Evolutionary conservation across 2,797 vertebrate genomes (phyloP), one percentile per base, ranked within the genome.

Genomic region (Lepilemur ruficaudatus): DNA sequence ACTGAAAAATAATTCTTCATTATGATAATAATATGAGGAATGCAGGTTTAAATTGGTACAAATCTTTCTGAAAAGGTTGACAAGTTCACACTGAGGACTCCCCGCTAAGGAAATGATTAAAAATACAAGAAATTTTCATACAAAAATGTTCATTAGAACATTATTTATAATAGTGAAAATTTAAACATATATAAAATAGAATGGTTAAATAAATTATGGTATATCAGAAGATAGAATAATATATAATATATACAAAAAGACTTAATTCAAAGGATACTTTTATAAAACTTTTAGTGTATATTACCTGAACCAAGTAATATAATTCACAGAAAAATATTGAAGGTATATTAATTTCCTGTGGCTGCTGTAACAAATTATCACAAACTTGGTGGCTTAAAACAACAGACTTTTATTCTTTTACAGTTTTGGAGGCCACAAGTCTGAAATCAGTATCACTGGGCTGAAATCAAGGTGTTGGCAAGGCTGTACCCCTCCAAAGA

Each of bases 91-190:
- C 32, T 8, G 75, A 50, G 46, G 5, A 73, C 30, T 30, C 11
- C 81, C 22, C 28, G 11, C 15, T 67, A 91, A 93, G 83, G 32
- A 61, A 89, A 67, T 85, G 28, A 72, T 32, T 43, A 79, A 86
- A 89, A 94, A 59, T 78, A 57, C 0, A 57, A 63, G 59, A 72
- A 59, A 63, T 91, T 84, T 91, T 94, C 91, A 85, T 41, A 55
- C 28, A 28, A 84, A 46, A 52, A 6, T 79, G 41, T 92, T 93
- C 43, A 57, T 82, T 79, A 87, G 25, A 90, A 72, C 4, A 63
- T 80, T 95, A 83, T 41, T 84, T 93, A 79, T 61, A 88, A 52
- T 55, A 84, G 25, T 92, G 80, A 82, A 94, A 63, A 55, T 81
- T 81, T 32, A n/a, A 91, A 70, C 30, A 61, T 35, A 10, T 75